Evolutionary conservation across 1,140 invertebrate species (phyloP).

Genomic region (Teleogryllus occipitalis): DNA sequence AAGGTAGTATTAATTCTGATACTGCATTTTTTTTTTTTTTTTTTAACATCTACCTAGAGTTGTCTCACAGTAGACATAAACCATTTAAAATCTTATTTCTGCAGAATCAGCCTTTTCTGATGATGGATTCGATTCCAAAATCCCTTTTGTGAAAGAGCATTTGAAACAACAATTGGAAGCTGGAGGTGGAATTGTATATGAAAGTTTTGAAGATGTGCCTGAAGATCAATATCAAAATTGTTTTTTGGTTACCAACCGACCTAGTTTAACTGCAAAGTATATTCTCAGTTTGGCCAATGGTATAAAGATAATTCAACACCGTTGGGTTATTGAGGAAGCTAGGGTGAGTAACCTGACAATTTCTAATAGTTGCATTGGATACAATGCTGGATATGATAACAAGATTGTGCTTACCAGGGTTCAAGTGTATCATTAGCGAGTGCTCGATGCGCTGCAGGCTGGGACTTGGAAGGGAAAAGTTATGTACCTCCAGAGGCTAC

Average conservation of each 20-base stretch:
- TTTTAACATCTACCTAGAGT: not conserved
- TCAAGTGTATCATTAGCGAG: slow-evolving; percentile 23
- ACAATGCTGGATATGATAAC: too few species aligned
- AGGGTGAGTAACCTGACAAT: slow-evolving; percentile 26
- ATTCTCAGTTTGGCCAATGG: slow-evolving; percentile 47
- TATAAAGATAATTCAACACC: slow-evolving; percentile 41
- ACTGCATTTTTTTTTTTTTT: not conserved
- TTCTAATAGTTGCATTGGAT: not conserved
- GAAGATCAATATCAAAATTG: slow-evolving; percentile 42
- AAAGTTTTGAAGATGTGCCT: slow-evolving; percentile 47
- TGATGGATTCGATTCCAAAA: slow-evolving; percentile 20
- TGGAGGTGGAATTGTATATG: slow-evolving; percentile 46
- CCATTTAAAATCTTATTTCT: not conserved
- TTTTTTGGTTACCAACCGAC: slow-evolving; percentile 46
- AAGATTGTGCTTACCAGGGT: not conserved
- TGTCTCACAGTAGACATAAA: not conserved
- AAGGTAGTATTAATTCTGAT: not conserved
- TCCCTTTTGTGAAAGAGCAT: slow-evolving; percentile 46
- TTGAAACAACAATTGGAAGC: slow-evolving; percentile 43
- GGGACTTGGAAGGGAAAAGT: slow-evolving; percentile 39
- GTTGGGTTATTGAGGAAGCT: slow-evolving; percentile 49
- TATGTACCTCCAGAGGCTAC: slow-evolving; percentile 31
- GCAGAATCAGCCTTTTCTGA: not conserved
- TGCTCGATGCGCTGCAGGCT: slow-evolving; percentile 42
- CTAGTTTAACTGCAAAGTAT: slow-evolving; percentile 49